Evolutionary conservation across 2,113 vertebrate species (phyloP), one percentile per base, ranked within the genome.

Genomic region (Ellobius talpinus): DNA sequence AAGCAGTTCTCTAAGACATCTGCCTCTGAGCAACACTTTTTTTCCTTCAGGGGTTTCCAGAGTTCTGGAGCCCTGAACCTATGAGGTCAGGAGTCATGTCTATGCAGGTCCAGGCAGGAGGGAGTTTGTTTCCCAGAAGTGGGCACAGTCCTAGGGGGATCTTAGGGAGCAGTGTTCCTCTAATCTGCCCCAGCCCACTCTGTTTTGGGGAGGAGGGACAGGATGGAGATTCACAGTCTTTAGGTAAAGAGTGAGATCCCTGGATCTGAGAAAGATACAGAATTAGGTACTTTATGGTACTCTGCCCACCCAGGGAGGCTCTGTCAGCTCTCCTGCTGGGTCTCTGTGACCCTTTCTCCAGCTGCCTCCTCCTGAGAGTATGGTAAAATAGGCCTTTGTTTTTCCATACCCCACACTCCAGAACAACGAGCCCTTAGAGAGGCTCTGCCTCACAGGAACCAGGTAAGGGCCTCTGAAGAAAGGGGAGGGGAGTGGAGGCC

Each of bases 281-380:
- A 73, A 86, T 91, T 29, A 79, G 84, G 86, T 58, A 84, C 70
- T 89, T 96, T 84, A 87, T 55, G 74, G 55, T 14, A 42, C 77
- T 50, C 17, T 0, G 52, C 58, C 39, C 0, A 0, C 47, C 93
- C 23, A n/a, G 76, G 14, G 24, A 65, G 58, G 39, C 39, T 68
- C 65, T 33, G 16, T 76, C 42, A 74, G 21, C 39, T n/a, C 39
- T 47, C 29, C 8, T 0, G 0, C 52, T 68, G 39, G 70, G 50
- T 26, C 74, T 72, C 19, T 50, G 11, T 24, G 68, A 24, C 26
- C 39, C 10, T 74, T 61, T 73, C 47, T 58, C 84, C 29, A 52
- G 85, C 85, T 19, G 66, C 47, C 13, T 73, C 78, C 61, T 31
- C 78, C 61, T 31, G 6, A 63, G 55, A 36, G 42, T 9, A 0